These are phyloP conservation scores for Amblyornis subalaris DNA, from an alignment of 2,113 vertebrate species.

Conservation along the genomic window DNA sequence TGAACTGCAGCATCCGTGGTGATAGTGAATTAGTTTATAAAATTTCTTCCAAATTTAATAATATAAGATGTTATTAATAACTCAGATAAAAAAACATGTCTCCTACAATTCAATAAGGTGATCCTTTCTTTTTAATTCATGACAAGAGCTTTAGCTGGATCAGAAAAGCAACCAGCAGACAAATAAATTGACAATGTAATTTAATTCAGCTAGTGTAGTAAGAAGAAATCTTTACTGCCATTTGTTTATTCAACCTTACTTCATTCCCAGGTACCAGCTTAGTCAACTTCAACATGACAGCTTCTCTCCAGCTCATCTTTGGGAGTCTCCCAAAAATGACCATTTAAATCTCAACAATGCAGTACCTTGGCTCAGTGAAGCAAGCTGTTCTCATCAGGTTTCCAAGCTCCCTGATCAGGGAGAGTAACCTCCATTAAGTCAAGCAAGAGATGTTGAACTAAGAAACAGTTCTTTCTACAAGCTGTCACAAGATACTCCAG, in stretches of 20 bases:
- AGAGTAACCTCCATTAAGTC: not conserved
- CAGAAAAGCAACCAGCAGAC: not conserved
- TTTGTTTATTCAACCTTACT: not conserved
- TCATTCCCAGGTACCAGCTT: not conserved
- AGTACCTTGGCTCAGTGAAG: not conserved
- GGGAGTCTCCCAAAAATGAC: not conserved
- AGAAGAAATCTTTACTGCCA: not conserved
- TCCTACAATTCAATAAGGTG: not conserved
- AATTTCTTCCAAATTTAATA: not conserved
- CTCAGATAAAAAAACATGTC: not conserved
- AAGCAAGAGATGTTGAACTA: not conserved
- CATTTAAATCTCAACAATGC: not conserved
- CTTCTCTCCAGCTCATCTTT: not conserved
- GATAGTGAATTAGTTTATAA: not conserved
- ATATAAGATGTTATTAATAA: not conserved
- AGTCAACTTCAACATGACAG: not conserved
- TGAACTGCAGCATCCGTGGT: not conserved
- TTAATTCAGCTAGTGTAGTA: not conserved
- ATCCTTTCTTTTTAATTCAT: constrained; percentile 18
- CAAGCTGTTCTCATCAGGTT: not conserved
- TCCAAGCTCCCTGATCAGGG: not conserved
- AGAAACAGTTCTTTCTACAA: not conserved
- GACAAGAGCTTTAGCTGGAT: not conserved
- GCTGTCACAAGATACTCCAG: not conserved
- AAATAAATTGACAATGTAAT: constrained; percentile 26